These are phyloP conservation scores for Periphyllus acericola DNA, from an alignment of 2,888 invertebrate species.

Conservation along the genomic window DNA sequence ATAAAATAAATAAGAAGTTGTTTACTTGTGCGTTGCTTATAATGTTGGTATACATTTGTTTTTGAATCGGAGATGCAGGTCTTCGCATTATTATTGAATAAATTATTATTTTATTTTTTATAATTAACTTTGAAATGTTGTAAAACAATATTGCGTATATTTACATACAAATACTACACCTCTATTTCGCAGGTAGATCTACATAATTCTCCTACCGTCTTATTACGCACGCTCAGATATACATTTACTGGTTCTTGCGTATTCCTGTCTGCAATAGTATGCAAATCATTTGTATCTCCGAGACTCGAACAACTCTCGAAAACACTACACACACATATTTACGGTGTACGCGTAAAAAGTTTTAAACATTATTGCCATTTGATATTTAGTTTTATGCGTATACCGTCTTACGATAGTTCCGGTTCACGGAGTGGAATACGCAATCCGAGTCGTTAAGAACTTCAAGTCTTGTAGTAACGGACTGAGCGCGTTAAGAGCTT, in stretches of 20 bases:
- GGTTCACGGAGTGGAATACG: too few species aligned
- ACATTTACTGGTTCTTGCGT: neutral
- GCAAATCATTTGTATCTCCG: neutral
- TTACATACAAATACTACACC: neutral
- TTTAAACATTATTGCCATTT: neutral
- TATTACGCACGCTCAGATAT: neutral
- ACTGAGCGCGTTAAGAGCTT: too few species aligned
- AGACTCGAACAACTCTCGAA: neutral
- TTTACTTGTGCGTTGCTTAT: neutral
- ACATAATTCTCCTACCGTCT: neutral
- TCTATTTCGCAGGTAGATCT: neutral
- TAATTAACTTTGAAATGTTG: neutral
- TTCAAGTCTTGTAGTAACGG: too few species aligned
- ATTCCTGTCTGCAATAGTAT: neutral
- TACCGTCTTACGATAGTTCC: too few species aligned
- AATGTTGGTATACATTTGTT: neutral
- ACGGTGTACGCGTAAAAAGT: neutral
- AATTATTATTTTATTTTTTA: neutral
- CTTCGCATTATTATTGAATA: neutral
- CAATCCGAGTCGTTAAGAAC: too few species aligned
- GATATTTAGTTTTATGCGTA: neutral
- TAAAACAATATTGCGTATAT: neutral
- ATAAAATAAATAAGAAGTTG: neutral
- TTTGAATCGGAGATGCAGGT: neutral
- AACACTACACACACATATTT: neutral